A percentile compares a stretch with the other conserved stretches of the same genome.
Evolutionary conservation across 2,797 vertebrate genomes (phyloP).

Genomic region (Chaetophractus vellerosus): DNA sequence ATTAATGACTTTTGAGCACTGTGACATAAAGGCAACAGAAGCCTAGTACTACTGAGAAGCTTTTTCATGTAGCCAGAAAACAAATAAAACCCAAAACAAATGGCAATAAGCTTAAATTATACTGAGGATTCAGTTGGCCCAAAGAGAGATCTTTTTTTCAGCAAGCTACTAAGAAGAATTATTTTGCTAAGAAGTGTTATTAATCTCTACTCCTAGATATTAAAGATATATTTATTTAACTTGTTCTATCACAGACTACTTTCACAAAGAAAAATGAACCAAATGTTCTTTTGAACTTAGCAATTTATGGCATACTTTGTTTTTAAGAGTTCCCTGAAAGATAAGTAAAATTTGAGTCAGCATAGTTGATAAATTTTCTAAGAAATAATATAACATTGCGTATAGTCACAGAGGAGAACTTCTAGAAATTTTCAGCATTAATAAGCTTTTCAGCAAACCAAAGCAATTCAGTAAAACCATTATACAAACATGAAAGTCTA

Average conservation of each 20-base stretch:
- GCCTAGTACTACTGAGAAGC: background rate
- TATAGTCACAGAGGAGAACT: background rate
- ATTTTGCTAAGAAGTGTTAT: slow-evolving; percentile 11
- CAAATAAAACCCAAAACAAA: background rate
- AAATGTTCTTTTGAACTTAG: background rate
- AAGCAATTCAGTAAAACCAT: slow-evolving; percentile 5
- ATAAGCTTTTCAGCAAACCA: slow-evolving; percentile 37
- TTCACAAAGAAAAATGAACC: background rate
- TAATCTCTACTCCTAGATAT: background rate
- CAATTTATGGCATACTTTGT: background rate
- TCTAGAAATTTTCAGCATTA: slow-evolving; percentile 2
- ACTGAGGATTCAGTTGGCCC: background rate
- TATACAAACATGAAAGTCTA: background rate
- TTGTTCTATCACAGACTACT: background rate
- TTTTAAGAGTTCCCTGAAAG: slow-evolving; percentile 58
- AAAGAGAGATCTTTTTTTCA: background rate
- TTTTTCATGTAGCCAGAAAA: background rate
- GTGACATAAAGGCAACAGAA: background rate
- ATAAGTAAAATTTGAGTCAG: slow-evolving; percentile 45
- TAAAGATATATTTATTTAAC: slow-evolving; percentile 50
- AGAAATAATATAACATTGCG: slow-evolving; percentile 10
- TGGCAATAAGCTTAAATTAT: background rate
- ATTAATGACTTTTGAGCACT: background rate
- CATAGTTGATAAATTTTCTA: slow-evolving; percentile 14
- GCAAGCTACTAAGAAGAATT: background rate